Percentiles rank a stretch among this genome's conserved stretches.
These are phyloP conservation scores for Arge pagana DNA, from an alignment of 2,888 invertebrate species.

Conservation along the genomic window DNA sequence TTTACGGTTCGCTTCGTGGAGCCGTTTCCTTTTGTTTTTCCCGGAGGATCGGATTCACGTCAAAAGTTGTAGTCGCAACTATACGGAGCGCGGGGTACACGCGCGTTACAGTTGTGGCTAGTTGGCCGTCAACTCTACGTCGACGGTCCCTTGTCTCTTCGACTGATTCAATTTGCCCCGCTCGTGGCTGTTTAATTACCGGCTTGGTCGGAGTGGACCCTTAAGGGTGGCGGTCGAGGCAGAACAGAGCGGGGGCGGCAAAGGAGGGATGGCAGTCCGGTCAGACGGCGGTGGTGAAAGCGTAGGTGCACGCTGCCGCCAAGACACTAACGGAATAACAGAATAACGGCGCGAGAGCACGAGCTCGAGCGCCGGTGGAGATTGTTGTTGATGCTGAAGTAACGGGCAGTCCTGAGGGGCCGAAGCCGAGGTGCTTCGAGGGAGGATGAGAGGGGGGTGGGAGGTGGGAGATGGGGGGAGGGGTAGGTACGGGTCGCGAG, in stretches of 20 bases:
- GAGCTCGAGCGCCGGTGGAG: slow-evolving; percentile 49
- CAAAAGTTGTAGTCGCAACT: too few relatives aligned
- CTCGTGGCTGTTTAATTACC: slow-evolving; percentile 59
- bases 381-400: slow-evolving; percentile 58
- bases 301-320: slow-evolving; percentile 32
- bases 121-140: slow-evolving; percentile 58
- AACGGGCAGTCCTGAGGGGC: slow-evolving; percentile 48
- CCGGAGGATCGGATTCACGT: not conserved
- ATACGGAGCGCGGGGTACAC: slow-evolving; percentile 1
- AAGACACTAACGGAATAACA: slow-evolving; percentile 57
- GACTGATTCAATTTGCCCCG: slow-evolving; percentile 58
- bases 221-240: slow-evolving; percentile 33
- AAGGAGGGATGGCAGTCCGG: too few relatives aligned
- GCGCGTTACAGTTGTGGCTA: slow-evolving; percentile 54
- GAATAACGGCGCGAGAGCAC: slow-evolving; percentile 32
- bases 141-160: slow-evolving; percentile 57
- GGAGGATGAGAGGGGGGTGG: slow-evolving; percentile 25
- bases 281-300: not conserved
- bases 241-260: slow-evolving; percentile 18
- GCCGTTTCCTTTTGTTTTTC: too few relatives aligned
- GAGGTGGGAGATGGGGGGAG: slow-evolving; percentile 4
- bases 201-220: slow-evolving; percentile 51
- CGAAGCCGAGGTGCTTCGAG: slow-evolving; percentile 8
- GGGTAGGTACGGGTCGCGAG: slow-evolving; percentile 11
- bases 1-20: too few relatives aligned